Conservation (phyloP, 2,113 vertebrate genomes). For the Indicator maculatus region DNA sequence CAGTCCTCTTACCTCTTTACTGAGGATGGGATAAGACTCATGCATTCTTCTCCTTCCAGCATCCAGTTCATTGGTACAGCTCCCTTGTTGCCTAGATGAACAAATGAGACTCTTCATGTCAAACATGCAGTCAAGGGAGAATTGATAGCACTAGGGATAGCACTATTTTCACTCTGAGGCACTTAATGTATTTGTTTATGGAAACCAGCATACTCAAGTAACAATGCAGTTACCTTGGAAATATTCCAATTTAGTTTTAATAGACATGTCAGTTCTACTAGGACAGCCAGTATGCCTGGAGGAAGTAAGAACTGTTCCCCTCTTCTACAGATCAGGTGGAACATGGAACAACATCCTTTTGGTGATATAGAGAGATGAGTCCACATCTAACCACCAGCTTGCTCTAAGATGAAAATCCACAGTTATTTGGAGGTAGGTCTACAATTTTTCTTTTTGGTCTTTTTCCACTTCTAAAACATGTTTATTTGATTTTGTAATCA, state of each 20-base stretch:
- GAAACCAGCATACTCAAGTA: background rate
- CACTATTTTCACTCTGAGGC: background rate
- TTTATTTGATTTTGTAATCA: background rate
- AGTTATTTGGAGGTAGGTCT: background rate
- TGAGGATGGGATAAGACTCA: background rate
- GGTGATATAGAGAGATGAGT: background rate
- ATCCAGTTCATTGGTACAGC: background rate
- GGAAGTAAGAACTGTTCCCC: background rate
- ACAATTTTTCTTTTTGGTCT: background rate
- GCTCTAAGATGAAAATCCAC: background rate
- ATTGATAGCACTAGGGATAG: background rate
- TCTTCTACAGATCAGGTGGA: background rate
- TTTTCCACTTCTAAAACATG: background rate
- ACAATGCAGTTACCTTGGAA: background rate
- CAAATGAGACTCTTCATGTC: background rate
- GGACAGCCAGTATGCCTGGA: background rate
- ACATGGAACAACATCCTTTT: background rate
- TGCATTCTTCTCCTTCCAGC: background rate
- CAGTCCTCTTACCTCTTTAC: background rate
- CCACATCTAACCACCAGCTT: background rate
- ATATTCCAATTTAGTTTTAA: conserved; percentile 8
- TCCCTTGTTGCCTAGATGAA: background rate
- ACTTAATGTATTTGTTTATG: background rate
- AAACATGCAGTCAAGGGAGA: background rate
- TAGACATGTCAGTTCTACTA: background rate